Percentiles rank a stretch among this genome's conserved stretches.
Evolutionary conservation across 2,888 invertebrate species (phyloP).

Genomic region (Melanostoma mellinum): DNA sequence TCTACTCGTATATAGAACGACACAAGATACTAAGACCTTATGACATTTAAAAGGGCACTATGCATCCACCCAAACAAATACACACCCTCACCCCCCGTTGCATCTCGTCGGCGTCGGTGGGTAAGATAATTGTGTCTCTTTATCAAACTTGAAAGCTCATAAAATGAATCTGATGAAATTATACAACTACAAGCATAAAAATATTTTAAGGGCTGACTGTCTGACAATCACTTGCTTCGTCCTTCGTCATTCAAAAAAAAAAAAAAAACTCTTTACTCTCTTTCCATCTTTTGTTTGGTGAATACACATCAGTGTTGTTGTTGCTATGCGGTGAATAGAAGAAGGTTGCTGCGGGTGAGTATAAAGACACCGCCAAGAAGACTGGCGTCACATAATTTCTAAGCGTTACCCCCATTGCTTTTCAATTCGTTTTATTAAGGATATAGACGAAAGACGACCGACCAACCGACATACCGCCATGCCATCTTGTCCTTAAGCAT

Average conservation of each 20-base stretch:
- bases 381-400: conserved; percentile 70
- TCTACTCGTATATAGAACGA: too few species aligned
- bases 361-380: conserved; percentile 61
- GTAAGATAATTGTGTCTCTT: too few species aligned
- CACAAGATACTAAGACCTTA: too few species aligned
- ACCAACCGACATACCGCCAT: background rate
- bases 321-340: conserved; percentile 12
- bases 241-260: conserved; percentile 8
- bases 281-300: background rate
- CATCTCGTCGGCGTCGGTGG: too few species aligned
- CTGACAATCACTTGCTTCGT: conserved; percentile 53
- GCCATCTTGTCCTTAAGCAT: conserved; percentile 22
- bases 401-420: conserved; percentile 60
- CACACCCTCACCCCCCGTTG: too few species aligned
- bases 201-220: conserved; percentile 47
- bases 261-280: background rate
- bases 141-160: background rate
- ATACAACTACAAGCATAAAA: conserved; percentile 28
- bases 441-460: conserved; percentile 23
- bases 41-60: too few species aligned
- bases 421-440: conserved; percentile 56
- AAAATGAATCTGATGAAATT: background rate
- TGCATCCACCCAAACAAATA: too few species aligned
- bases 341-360: conserved; percentile 28
- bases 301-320: background rate